Evolutionary conservation across 1,140 invertebrate species (phyloP).

Genomic region (Nylanderia fulva): DNA sequence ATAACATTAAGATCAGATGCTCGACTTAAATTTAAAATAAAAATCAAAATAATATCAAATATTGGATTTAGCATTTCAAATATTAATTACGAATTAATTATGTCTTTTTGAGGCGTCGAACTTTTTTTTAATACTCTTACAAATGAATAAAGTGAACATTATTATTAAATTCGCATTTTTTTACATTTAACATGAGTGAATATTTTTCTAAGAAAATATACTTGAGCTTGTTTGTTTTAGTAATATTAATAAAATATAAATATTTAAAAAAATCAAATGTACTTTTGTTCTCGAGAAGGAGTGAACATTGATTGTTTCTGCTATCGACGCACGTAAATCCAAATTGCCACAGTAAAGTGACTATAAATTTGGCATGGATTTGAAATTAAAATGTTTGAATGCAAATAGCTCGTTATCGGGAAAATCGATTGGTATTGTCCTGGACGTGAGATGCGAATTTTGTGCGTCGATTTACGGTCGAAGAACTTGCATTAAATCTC

Average conservation of each 20-base stretch:
- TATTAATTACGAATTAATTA: too few species aligned
- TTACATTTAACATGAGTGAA: neutral
- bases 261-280: neutral
- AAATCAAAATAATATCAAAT: too few species aligned
- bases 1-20: neutral
- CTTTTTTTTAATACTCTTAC: too few species aligned
- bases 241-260: neutral
- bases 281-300: neutral
- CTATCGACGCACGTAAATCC: conserved; percentile 4
- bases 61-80: too few species aligned
- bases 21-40: neutral
- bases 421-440: neutral
- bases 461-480: neutral
- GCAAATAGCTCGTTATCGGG: conserved; percentile 27
- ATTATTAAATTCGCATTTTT: neutral
- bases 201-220: too few species aligned
- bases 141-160: too few species aligned
- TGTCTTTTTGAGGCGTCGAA: too few species aligned
- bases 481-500: neutral
- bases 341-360: neutral
- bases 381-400: conserved; percentile 40
- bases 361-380: conserved; percentile 20
- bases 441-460: neutral
- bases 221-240: neutral
- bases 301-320: neutral